These are phyloP conservation scores for Gymnocephalus cernua DNA, from an alignment of 2,113 vertebrate species.

Conservation along the genomic window DNA sequence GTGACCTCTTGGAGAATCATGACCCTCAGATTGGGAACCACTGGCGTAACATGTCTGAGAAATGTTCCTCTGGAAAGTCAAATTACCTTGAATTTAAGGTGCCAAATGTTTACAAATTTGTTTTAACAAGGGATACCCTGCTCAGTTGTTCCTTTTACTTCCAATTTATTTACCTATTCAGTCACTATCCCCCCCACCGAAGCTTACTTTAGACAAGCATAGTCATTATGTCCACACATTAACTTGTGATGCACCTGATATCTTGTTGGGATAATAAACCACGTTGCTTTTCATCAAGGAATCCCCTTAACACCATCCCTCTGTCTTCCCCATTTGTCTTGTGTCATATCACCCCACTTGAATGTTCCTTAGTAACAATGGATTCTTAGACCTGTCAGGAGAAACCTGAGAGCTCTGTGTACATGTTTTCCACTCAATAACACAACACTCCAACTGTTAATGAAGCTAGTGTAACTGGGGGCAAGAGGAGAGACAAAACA, in stretches of 20 bases:
- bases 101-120: too few species aligned
- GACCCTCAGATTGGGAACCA: background rate
- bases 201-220: background rate
- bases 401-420: conserved; percentile 15
- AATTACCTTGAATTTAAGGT: too few species aligned
- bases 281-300: conserved; percentile 19
- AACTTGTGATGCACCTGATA: background rate
- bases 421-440: conserved; percentile 47
- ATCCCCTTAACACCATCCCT: conserved; percentile 3
- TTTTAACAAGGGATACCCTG: background rate
- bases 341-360: conserved; percentile 42
- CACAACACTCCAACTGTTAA: conserved; percentile 46
- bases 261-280: conserved; percentile 9
- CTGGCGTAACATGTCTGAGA: too few species aligned
- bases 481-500: conserved; percentile 25
- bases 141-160: background rate
- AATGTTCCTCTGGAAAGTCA: too few species aligned
- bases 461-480: conserved; percentile 48
- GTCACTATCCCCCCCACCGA: background rate
- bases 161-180: background rate
- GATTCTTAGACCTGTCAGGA: conserved; percentile 3
- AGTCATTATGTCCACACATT: background rate
- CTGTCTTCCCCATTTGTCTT: background rate
- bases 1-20: background rate
- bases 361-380: conserved; percentile 43